A percentile compares a stretch with the other conserved stretches of the same genome.
phyloP scores from a whole-genome alignment of 23 tunicate species.

The Clavelina lepadiformis region DNA sequence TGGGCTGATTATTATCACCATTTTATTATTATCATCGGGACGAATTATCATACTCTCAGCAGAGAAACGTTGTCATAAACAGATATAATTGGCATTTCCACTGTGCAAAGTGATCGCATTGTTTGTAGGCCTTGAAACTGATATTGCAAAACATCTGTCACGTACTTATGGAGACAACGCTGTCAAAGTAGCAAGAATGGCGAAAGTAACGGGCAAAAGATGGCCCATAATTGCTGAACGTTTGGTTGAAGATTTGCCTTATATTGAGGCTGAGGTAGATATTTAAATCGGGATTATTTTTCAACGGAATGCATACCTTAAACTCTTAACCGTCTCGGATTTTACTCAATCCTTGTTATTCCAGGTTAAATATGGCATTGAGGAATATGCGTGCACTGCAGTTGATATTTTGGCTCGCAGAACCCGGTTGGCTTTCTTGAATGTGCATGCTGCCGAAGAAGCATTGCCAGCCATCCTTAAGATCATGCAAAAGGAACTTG shows the following conservation, averaged over 20 bases:
- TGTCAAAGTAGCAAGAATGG: slow-evolving; percentile 65
- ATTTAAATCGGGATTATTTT: too few relatives aligned
- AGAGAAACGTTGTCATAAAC: too few relatives aligned
- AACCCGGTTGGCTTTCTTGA: slow-evolving; percentile 74
- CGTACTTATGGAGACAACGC: slow-evolving; percentile 82
- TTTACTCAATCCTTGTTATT: background rate
- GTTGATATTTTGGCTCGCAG: slow-evolving; percentile 81
- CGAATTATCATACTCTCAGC: too few relatives aligned
- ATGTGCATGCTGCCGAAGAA: slow-evolving; percentile 91
- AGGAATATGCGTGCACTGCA: slow-evolving; percentile 89
- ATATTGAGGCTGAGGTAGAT: slow-evolving; percentile 90
- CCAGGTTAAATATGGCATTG: slow-evolving; percentile 64
- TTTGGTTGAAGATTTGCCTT: slow-evolving; percentile 81
- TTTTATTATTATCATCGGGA: too few relatives aligned
- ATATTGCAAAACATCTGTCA: slow-evolving; percentile 88
- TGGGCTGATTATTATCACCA: too few relatives aligned
- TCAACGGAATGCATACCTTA: background rate
- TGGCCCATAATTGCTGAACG: slow-evolving; percentile 87
- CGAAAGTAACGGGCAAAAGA: slow-evolving; percentile 80
- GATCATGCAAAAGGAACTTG: slow-evolving; percentile 65
- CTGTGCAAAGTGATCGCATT: too few relatives aligned
- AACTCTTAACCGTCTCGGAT: background rate
- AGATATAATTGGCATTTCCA: too few relatives aligned
- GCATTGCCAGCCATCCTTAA: slow-evolving; percentile 69
- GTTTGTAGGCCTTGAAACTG: slow-evolving; percentile 73